Evolutionary conservation across 23 tunicate species (phyloP).

Genomic region (Trididemnum clinides): DNA sequence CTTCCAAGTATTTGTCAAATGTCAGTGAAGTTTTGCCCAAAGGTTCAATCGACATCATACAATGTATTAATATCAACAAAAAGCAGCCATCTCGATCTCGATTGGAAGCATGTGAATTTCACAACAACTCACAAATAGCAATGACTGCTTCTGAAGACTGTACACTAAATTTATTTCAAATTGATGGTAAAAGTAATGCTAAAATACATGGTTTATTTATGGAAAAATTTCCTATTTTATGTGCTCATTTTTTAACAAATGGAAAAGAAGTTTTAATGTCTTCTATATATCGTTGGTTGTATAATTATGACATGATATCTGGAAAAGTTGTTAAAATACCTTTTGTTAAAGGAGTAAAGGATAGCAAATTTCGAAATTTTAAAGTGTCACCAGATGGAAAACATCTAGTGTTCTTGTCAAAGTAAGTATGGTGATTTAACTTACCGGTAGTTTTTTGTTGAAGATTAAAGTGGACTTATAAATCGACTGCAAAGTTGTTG

Average conservation of each 20-base stretch:
- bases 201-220: slow-evolving; percentile 81
- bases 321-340: slow-evolving; percentile 57
- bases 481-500: no score
- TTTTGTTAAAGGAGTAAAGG: slow-evolving; percentile 41
- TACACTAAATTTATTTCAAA: slow-evolving; percentile 78
- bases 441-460: background rate
- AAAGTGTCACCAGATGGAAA: slow-evolving; percentile 81
- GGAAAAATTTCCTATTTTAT: slow-evolving; percentile 83
- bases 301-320: slow-evolving; percentile 70
- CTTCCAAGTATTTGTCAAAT: slow-evolving; percentile 41
- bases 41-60: slow-evolving; percentile 38
- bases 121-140: slow-evolving; percentile 65
- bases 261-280: slow-evolving; percentile 82
- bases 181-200: slow-evolving; percentile 84
- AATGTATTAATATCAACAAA: slow-evolving; percentile 75
- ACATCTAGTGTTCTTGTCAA: slow-evolving; percentile 68
- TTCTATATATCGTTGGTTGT: slow-evolving; percentile 45
- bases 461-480: no score
- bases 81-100: slow-evolving; percentile 40
- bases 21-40: slow-evolving; percentile 1
- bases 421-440: background rate
- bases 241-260: slow-evolving; percentile 80
- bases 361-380: slow-evolving; percentile 29
- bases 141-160: slow-evolving; percentile 84
- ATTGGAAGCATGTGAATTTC: slow-evolving; percentile 83